Base-by-base conservation (phyloP, 2,113 vertebrate genomes). In the Dicrurus megarhynchus region DNA sequence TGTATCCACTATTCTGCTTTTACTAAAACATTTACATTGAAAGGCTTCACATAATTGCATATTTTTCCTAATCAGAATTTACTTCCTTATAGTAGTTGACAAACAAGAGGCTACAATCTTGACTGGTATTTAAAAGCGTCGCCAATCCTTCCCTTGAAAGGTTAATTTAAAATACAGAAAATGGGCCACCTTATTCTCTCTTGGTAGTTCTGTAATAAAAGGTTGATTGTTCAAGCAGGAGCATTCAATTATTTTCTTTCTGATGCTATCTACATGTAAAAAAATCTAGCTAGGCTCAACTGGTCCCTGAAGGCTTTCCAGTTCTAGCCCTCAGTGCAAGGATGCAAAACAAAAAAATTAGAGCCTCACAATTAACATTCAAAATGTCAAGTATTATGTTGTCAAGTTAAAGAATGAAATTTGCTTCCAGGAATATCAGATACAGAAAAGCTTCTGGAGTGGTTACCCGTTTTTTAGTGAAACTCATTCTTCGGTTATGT, bases 221-320 rank as follows among this genome's bases (percentile, higher is more conserved):
- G 96, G 88, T 84, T 93, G 73, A 96, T 97, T 98, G 97, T 97
- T 97, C 82, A 75, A 77, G 93, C 64, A 33, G 87, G 37, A 81
- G 92, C 90, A 95, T 95, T 97, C 86, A 94, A 63, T 97, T 95
- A 89, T 97, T 96, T 92, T 88, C 85, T 82, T 91, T 97, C 95
- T 89, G 96, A 98, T 97, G 84, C 39, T 97, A 95, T 98, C 97
- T 96, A 90, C 70, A 24, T 13, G 39, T 92, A 89, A 97, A 95
- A 96, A 96, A 96, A 91, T 35, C 76, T 27, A 71, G 77, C 65
- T 90, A 74, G 28, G 46, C 53, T 95, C n/a, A 42, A 52, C 61
- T 70, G 50, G 57, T 78, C 63, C 67, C 87, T 55, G 52, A 82
- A 89, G 63, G 71, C 78, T 94, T 97, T 95, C 91, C 42, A 59